Evolutionary conservation across 2,113 vertebrate species (phyloP).

Genomic region (Hippocampus guttulatus): DNA sequence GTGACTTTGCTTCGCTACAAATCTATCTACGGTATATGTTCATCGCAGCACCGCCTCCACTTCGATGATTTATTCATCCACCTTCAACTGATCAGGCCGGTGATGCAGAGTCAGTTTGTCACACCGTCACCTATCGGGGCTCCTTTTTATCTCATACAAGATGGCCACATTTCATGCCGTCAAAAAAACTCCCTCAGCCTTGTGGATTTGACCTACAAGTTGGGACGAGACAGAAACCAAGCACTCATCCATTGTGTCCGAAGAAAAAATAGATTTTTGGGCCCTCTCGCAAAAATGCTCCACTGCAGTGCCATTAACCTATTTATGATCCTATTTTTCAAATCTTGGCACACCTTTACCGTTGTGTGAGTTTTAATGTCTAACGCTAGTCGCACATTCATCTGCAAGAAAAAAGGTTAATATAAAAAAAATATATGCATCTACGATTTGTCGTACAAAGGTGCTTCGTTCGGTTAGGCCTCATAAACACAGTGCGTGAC

Average conservation of each 20-base stretch:
- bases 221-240: background rate
- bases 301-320: no score
- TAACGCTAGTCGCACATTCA: no score
- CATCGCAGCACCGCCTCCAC: constrained; percentile 6
- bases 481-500: background rate
- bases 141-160: constrained; percentile 43
- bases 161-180: constrained; percentile 43
- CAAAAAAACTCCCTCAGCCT: background rate
- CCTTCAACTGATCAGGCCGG: constrained; percentile 54
- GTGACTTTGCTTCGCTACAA: background rate
- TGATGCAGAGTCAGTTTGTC: constrained; percentile 12
- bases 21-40: background rate
- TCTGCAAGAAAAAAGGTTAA: no score
- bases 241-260: no score
- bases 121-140: constrained; percentile 15
- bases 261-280: no score
- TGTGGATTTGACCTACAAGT: background rate
- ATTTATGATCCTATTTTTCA: no score
- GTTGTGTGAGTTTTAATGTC: no score
- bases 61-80: constrained; percentile 65
- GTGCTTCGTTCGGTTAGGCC: background rate
- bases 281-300: no score
- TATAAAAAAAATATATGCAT: no score
- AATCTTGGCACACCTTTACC: no score
- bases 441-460: no score